Percentiles rank a stretch among this genome's conserved stretches.
These are phyloP conservation scores for Morone saxatilis DNA, from an alignment of 2,113 vertebrate genomes.

Conservation along the genomic window DNA sequence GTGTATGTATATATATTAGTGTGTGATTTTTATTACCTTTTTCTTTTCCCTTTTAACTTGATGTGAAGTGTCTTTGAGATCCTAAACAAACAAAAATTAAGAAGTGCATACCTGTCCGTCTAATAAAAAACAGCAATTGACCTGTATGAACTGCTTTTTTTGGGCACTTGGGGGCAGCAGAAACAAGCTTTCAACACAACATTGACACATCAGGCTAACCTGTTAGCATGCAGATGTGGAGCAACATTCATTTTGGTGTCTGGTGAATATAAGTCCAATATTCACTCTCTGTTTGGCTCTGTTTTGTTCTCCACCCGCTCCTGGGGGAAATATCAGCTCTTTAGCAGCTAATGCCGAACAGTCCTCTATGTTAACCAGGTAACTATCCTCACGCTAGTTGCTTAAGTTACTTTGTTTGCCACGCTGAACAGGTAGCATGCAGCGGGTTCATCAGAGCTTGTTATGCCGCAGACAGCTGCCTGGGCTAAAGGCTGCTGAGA, in stretches of 20 bases:
- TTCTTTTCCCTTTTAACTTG: too few relatives aligned
- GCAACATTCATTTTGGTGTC: background rate
- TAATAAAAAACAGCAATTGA: background rate
- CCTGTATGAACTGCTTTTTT: background rate
- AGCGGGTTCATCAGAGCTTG: background rate
- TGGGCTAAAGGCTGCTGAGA: background rate
- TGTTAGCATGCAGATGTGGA: background rate
- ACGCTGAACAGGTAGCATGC: accelerated
- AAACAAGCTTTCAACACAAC: background rate
- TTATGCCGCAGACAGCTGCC: background rate
- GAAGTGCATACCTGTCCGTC: background rate
- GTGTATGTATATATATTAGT: too few relatives aligned
- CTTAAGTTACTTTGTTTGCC: background rate
- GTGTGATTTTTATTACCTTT: too few relatives aligned
- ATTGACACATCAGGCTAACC: background rate
- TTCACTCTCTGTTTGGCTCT: background rate
- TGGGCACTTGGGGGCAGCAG: background rate
- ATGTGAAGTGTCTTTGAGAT: too few relatives aligned
- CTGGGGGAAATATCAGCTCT: background rate
- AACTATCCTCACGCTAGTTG: background rate
- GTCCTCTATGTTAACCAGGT: background rate
- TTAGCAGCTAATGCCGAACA: background rate
- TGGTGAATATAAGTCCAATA: background rate
- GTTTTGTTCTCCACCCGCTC: background rate
- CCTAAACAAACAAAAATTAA: too few relatives aligned